Evolutionary conservation across 2,797 vertebrate genomes (phyloP).

Genomic region (Pristis pectinata): DNA sequence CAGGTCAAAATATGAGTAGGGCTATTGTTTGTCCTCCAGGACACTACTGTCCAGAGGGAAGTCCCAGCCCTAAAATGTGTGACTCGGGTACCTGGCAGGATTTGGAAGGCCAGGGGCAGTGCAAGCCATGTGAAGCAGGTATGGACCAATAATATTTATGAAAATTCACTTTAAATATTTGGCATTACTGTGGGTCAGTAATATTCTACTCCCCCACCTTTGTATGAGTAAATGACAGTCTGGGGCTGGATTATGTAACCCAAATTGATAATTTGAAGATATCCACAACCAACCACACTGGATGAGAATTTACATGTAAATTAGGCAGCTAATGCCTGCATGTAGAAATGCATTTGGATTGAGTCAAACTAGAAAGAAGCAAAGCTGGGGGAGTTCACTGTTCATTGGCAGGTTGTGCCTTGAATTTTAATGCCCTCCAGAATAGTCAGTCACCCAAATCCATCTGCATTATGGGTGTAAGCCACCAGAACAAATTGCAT

Average conservation of each 20-base stretch:
- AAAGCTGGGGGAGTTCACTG: background rate
- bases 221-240: background rate
- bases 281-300: background rate
- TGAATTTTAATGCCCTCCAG: background rate
- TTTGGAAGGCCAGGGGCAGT: conserved; percentile 56
- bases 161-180: background rate
- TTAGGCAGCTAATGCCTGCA: background rate
- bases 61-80: conserved; percentile 58
- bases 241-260: background rate
- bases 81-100: conserved; percentile 65
- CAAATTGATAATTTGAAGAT: background rate
- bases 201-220: background rate
- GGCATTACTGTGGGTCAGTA: background rate
- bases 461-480: too few relatives aligned
- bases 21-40: conserved; percentile 60
- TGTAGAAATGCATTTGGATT: background rate
- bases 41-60: conserved; percentile 63
- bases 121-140: conserved; percentile 63
- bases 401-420: background rate
- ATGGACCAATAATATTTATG: background rate
- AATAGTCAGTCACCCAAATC: background rate
- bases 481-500: background rate
- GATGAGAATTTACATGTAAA: background rate
- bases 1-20: conserved; percentile 56
- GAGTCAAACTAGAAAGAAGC: background rate